Conservation (phyloP, 2,888 invertebrate genomes). For the Eupithecia tripunctaria region DNA sequence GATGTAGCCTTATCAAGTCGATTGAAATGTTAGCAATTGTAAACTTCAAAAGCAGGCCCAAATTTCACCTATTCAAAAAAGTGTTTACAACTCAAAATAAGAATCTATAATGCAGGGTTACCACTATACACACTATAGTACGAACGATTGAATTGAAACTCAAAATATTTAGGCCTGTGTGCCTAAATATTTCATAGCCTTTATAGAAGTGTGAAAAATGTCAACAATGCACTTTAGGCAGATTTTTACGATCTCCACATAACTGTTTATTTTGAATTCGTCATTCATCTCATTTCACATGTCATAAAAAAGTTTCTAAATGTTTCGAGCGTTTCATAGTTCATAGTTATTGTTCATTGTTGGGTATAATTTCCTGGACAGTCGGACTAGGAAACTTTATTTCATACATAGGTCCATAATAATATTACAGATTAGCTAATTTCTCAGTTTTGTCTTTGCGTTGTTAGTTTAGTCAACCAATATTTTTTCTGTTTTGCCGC, state of each 20-base stretch:
- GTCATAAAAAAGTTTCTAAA: constrained; percentile 56
- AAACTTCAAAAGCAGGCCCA: background rate
- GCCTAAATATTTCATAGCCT: background rate
- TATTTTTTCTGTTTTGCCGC: no score
- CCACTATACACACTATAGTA: background rate
- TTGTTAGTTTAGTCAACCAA: no score
- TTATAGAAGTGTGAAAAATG: constrained; percentile 2
- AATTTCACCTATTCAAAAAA: background rate
- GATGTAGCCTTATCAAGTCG: no score
- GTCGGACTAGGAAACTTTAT: background rate
- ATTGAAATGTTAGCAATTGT: background rate
- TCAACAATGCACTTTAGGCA: constrained; percentile 3
- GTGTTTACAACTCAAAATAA: background rate
- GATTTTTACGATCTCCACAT: background rate
- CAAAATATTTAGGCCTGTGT: background rate
- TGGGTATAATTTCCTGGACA: constrained; percentile 19
- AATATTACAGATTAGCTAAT: no score
- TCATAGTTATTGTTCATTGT: constrained; percentile 47
- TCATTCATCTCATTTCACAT: constrained; percentile 47
- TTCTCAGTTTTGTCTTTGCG: no score
- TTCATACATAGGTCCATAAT: background rate
- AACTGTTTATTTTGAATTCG: constrained; percentile 17
- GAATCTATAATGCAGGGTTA: background rate
- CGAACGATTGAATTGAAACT: background rate
- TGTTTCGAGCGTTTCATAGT: constrained; percentile 43